Conservation (phyloP, 2,888 invertebrate genomes). For the Yponomeuta sedellus region DNA sequence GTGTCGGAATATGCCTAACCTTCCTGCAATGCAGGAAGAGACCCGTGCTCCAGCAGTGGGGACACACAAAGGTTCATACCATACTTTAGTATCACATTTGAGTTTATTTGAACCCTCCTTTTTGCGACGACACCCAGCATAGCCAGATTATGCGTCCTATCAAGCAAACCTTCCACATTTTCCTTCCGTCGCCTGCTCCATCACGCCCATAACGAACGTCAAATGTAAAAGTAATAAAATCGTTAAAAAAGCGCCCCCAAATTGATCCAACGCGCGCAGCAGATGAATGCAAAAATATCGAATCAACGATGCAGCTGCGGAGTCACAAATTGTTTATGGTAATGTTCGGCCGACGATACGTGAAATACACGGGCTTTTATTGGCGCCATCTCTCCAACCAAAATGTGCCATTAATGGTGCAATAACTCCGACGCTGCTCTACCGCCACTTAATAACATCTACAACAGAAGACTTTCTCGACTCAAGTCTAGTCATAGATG, state of each 20-base stretch:
- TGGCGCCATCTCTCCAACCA: constrained; percentile 31
- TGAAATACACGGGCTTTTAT: constrained; percentile 53
- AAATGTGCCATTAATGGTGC: constrained; percentile 34
- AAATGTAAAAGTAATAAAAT: constrained; percentile 12
- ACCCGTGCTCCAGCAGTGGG: too few species aligned
- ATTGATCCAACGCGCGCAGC: constrained; percentile 22
- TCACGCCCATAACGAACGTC: neutral
- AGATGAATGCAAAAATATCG: constrained; percentile 42
- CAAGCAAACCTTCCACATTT: neutral
- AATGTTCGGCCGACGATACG: constrained; percentile 45
- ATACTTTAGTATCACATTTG: too few species aligned
- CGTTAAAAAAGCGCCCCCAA: constrained; percentile 21
- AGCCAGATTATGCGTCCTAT: neutral
- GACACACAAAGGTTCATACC: too few species aligned
- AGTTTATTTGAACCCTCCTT: too few species aligned
- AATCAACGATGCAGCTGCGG: constrained; percentile 47
- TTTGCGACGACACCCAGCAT: too few species aligned
- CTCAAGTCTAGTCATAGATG: too few species aligned
- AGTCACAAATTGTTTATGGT: constrained; percentile 62
- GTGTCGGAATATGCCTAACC: too few species aligned
- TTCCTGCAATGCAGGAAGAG: too few species aligned
- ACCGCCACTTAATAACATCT: constrained; percentile 22
- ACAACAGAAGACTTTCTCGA: neutral
- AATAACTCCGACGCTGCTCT: constrained; percentile 26
- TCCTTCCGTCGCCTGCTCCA: too few species aligned